Conservation (phyloP, 1,140 invertebrate species). For the Oncopodura yosiiana region DNA sequence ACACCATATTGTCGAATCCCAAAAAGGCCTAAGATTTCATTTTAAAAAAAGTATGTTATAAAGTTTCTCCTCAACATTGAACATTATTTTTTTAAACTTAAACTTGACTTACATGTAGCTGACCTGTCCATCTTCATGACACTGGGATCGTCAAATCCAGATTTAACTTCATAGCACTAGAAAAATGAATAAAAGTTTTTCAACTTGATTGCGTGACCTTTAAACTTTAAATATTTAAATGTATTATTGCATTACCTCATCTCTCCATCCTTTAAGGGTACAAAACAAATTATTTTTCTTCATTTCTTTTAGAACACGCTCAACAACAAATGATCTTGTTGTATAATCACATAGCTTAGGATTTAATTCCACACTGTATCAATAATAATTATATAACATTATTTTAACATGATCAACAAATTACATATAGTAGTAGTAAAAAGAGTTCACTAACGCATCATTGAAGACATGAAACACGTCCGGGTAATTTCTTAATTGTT, state of each 20-base stretch:
- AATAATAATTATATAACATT: no score
- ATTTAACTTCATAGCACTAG: conserved; percentile 73
- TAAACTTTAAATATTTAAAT: not conserved
- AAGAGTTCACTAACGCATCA: no score
- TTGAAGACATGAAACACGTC: conserved; percentile 66
- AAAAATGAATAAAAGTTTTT: conserved; percentile 24
- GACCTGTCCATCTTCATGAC: conserved; percentile 83
- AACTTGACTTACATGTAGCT: conserved; percentile 59
- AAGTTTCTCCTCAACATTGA: not conserved
- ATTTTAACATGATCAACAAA: conserved; percentile 14
- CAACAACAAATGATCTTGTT: conserved; percentile 65
- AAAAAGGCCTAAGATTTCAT: conserved; percentile 55
- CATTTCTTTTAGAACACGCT: conserved; percentile 64
- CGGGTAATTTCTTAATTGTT: conserved; percentile 59
- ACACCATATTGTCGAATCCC: conserved; percentile 88
- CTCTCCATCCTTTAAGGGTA: conserved; percentile 75
- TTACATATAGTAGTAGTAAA: conserved; percentile 21
- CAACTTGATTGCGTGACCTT: not conserved
- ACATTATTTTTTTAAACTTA: not conserved
- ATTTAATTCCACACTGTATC: conserved; percentile 71
- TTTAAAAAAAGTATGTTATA: not conserved
- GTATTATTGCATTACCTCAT: conserved; percentile 54
- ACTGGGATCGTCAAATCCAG: conserved; percentile 55
- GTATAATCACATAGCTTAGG: conserved; percentile 71
- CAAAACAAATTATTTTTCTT: conserved; percentile 54